phyloP scores from a whole-genome alignment of 2,113 vertebrate species.

The Halcyon malimbica region DNA sequence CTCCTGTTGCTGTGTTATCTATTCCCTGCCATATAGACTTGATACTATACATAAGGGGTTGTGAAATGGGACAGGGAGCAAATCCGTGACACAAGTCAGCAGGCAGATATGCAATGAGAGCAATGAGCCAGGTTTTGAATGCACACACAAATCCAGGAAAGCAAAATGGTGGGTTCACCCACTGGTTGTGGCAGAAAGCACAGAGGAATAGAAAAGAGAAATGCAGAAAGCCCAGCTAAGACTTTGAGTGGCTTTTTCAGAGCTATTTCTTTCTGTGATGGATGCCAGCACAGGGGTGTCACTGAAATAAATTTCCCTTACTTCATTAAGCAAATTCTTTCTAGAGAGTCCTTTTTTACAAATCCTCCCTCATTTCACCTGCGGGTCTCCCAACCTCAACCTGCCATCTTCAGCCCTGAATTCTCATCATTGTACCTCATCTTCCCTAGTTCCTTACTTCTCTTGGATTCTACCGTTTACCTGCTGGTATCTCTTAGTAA shows the following conservation, averaged over 20 bases:
- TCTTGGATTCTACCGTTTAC: not conserved
- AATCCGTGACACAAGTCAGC: not conserved
- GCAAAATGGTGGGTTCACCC: not conserved
- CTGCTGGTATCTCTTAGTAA: not conserved
- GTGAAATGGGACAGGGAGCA: not conserved
- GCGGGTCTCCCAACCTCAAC: not conserved
- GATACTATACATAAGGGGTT: not conserved
- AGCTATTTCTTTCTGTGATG: not conserved
- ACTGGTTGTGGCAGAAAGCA: not conserved
- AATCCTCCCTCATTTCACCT: not conserved
- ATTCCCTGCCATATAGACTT: not conserved
- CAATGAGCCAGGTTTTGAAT: not conserved
- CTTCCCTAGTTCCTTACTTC: not conserved
- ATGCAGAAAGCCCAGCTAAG: not conserved
- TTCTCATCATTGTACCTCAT: not conserved
- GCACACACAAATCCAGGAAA: not conserved
- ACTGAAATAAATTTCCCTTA: not conserved
- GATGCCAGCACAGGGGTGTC: not conserved
- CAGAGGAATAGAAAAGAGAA: not conserved
- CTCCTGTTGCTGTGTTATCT: not conserved
- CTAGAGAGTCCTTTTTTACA: not conserved
- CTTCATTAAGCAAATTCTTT: not conserved
- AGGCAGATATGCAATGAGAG: not conserved
- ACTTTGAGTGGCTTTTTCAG: not conserved
- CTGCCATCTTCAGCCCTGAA: not conserved